Percentiles rank a stretch among this genome's conserved stretches.
Evolutionary conservation across 2,888 invertebrate species (phyloP).

Genomic region (Trachelus stipa): DNA sequence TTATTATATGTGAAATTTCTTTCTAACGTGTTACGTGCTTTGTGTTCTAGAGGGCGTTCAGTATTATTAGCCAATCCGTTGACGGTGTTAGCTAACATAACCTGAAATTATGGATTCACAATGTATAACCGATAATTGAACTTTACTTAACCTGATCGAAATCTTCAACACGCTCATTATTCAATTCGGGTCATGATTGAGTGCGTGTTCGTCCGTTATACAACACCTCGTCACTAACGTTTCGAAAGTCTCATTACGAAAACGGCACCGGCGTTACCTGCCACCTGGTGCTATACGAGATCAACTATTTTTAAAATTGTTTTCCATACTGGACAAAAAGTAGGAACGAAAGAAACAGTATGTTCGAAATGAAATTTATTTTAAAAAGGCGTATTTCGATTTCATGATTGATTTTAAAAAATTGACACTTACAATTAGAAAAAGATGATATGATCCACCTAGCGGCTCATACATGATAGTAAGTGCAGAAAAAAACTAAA

Average conservation of each 20-base stretch:
- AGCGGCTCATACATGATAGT: neutral
- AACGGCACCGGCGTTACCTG: neutral
- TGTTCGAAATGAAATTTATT: neutral
- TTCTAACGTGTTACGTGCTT: neutral
- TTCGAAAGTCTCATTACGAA: constrained; percentile 12
- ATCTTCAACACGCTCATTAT: neutral
- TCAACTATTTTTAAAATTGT: neutral
- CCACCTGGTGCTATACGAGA: neutral
- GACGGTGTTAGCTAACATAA: neutral
- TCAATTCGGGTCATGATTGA: constrained; percentile 1
- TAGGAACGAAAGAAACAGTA: neutral
- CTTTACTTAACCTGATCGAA: constrained; percentile 7
- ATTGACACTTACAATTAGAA: neutral
- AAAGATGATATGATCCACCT: neutral
- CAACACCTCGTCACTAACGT: constrained; percentile 1
- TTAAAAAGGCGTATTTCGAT: neutral
- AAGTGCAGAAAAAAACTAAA: neutral
- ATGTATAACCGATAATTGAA: neutral
- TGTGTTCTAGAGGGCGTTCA: neutral
- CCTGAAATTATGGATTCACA: neutral
- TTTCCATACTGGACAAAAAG: neutral
- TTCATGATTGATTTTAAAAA: neutral
- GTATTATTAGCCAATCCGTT: neutral
- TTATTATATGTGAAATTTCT: neutral
- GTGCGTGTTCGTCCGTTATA: constrained; percentile 1